A percentile compares a stretch with the other conserved stretches of the same genome.
phyloP scores from a whole-genome alignment of 2,113 vertebrate species.

The Hypocryptadius cinnamomeus region DNA sequence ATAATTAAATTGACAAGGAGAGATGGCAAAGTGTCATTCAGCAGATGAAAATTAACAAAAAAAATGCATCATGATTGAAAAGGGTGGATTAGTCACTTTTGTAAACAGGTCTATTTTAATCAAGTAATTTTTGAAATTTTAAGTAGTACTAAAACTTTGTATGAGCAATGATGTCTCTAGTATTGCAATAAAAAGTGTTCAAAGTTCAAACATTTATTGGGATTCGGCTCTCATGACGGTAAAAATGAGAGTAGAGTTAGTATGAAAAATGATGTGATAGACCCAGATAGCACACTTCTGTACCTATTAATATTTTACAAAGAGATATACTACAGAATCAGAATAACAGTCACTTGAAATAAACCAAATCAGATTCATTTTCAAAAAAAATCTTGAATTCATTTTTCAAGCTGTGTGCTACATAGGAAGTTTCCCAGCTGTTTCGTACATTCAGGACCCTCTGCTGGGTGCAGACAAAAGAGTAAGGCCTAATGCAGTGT shows the following conservation, averaged over 20 bases:
- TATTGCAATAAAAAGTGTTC: background rate
- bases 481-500: constrained; percentile 67
- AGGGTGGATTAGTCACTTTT: background rate
- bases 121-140: background rate
- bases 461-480: constrained; percentile 69
- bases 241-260: background rate
- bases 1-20: background rate
- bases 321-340: background rate
- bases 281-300: background rate
- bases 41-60: background rate
- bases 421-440: constrained; percentile 64
- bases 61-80: background rate
- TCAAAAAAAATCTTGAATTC: background rate
- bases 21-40: background rate
- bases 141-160: background rate
- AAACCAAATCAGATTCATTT: background rate
- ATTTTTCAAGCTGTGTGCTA: background rate
- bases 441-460: constrained; percentile 74
- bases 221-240: background rate
- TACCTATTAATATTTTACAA: background rate
- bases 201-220: background rate
- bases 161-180: background rate
- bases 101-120: background rate
- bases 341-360: background rate
- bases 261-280: background rate